Evolutionary conservation across 2,888 invertebrate species (phyloP), one percentile per base, ranked within the genome.

Genomic region (Hanleya hanleyi): DNA sequence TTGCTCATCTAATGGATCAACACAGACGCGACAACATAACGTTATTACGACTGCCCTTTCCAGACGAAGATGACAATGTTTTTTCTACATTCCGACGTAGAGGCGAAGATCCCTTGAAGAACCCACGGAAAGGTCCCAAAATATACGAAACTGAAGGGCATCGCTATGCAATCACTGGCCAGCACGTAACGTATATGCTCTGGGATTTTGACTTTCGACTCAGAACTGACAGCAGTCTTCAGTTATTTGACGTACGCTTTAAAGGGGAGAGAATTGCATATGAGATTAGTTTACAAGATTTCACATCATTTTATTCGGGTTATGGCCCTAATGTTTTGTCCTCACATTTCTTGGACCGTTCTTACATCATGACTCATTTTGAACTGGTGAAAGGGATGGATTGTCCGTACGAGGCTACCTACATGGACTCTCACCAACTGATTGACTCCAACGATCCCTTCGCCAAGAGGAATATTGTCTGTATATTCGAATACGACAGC

Each of bases 151-250:
- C 87, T 0, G 84, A 83, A 4, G 89, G 87, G 6, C 76, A 78
- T n/a, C 73, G 89, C 26, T 88, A 80, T 74, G 75, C 69, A 7
- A 77, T 89, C 0, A 76, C 80, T 22, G 87, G 85, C 0, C 82
- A 83, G 32, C 85, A 84, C 67, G 81, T 88, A 0, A 67, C 78
- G 32, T 89, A 87, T 73, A 82, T 86, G 75, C 84, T 86, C 50
- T 89, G 89, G 89, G 80, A 83, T 68, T 85, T 89, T 70, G 82
- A 87, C 70, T 79, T 85, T 32, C 76, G 83, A 15, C 83, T 86
- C 77, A 71, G 84, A 15, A 74, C 84, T 1, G 77, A 84, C 7
- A 82, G 82, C 6, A 87, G 88, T 5, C 36, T 86, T 12, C 85
- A 85, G 47, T 70, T 87, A 29, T 81, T 83, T 61, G 86, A 86